These are phyloP conservation scores for Axis porcinus DNA, from an alignment of 2,113 vertebrate species.

Conservation along the genomic window DNA sequence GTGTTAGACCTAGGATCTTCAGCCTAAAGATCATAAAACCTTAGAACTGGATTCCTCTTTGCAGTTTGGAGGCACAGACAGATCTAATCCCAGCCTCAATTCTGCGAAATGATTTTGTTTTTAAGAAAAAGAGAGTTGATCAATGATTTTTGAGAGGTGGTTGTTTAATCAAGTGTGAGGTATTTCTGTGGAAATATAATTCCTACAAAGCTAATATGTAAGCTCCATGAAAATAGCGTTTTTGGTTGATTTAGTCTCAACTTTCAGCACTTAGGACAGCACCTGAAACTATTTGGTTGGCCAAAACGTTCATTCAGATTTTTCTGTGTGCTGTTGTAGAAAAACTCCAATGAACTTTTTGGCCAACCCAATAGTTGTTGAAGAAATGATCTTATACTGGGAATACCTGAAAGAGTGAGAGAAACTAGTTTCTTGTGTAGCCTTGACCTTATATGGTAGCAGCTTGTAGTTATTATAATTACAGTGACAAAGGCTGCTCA, in stretches of 20 bases:
- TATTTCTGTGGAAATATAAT: background rate
- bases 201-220: background rate
- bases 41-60: background rate
- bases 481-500: constrained; percentile 17
- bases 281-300: background rate
- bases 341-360: background rate
- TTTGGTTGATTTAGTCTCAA: background rate
- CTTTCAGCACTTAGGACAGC: background rate
- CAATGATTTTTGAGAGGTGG: background rate
- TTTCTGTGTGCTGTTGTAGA: background rate
- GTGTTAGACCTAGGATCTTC: background rate
- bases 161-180: background rate
- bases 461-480: constrained; percentile 2
- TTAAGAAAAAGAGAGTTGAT: background rate
- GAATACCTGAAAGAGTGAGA: background rate
- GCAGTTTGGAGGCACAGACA: background rate
- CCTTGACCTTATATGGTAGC: background rate
- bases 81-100: background rate
- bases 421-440: background rate
- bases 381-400: background rate
- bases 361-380: background rate
- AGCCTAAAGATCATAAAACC: background rate
- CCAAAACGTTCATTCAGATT: background rate
- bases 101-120: background rate
- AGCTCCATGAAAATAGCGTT: background rate